These are phyloP conservation scores for Phragmatobia fuliginosa DNA, from an alignment of 2,888 invertebrate species.

Conservation along the genomic window DNA sequence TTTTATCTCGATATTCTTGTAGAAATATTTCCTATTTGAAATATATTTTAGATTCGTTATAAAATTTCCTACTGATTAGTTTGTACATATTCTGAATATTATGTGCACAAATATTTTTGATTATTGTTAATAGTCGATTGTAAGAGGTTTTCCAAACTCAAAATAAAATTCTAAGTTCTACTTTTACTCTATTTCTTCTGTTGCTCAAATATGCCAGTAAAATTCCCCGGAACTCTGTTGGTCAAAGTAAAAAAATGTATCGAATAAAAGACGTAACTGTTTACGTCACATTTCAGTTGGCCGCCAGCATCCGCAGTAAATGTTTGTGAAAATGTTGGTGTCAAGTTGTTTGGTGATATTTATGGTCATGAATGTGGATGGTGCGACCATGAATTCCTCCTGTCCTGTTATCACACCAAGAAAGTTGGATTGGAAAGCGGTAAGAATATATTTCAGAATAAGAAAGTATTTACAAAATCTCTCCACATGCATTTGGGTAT, in stretches of 20 bases:
- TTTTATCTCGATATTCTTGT: too few relatives aligned
- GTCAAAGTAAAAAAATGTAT: constrained; percentile 56
- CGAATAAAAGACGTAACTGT: constrained; percentile 63
- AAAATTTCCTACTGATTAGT: too few relatives aligned
- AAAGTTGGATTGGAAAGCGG: constrained; percentile 79
- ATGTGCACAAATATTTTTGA: neutral
- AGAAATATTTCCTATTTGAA: too few relatives aligned
- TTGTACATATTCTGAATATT: too few relatives aligned
- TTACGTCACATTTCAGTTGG: constrained; percentile 65
- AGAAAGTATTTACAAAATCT: neutral
- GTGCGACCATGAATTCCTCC: constrained; percentile 66
- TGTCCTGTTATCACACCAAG: constrained; percentile 71
- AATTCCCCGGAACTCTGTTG: constrained; percentile 35
- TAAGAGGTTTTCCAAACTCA: too few relatives aligned
- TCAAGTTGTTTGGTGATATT: constrained; percentile 59
- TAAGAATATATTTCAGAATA: constrained; percentile 50
- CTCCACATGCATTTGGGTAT: too few relatives aligned
- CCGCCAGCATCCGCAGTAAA: constrained; percentile 47
- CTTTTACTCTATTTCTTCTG: too few relatives aligned
- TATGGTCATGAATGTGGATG: constrained; percentile 58
- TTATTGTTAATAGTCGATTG: too few relatives aligned
- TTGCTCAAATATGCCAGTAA: neutral
- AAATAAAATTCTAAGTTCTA: neutral
- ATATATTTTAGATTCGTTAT: too few relatives aligned
- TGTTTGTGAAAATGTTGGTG: constrained; percentile 65